Percentiles rank a stretch among this genome's conserved stretches.
phyloP scores from a whole-genome alignment of 2,113 vertebrate genomes.

The Athene noctua region DNA sequence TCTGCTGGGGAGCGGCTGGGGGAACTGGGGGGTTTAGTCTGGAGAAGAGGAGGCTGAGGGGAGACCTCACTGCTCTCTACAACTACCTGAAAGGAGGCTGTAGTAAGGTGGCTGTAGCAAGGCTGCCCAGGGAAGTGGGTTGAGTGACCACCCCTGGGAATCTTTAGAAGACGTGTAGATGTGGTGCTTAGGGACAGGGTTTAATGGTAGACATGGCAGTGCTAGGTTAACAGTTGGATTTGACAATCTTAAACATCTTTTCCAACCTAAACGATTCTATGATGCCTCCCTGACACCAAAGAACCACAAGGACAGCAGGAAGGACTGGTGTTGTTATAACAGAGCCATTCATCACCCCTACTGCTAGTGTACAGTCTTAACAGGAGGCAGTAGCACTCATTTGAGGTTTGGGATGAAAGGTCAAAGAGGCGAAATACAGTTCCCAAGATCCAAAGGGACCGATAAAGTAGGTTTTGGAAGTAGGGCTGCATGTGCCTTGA shows the following conservation, averaged over 20 bases:
- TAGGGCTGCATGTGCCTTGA: background rate
- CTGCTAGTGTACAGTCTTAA: background rate
- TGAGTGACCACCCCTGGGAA: too few species aligned
- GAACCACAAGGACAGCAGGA: background rate
- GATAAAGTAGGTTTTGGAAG: background rate
- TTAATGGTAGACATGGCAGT: background rate
- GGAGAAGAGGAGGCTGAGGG: too few species aligned
- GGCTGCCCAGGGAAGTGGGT: too few species aligned
- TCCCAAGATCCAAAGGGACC: background rate
- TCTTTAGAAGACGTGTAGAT: background rate
- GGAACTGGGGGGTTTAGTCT: too few species aligned
- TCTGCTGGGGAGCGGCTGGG: too few species aligned
- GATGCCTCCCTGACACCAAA: background rate
- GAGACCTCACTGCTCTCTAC: too few species aligned
- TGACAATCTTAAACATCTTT: background rate
- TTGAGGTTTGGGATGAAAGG: background rate
- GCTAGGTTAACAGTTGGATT: background rate
- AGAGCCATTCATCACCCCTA: background rate
- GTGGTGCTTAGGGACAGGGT: accelerated
- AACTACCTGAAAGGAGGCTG: too few species aligned
- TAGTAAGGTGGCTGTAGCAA: too few species aligned
- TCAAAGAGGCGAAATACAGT: background rate
- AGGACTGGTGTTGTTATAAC: background rate
- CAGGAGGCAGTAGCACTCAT: background rate
- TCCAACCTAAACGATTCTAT: too few species aligned